phyloP scores from a whole-genome alignment of 2,797 vertebrate genomes.

The Tokudaia muenninki region DNA sequence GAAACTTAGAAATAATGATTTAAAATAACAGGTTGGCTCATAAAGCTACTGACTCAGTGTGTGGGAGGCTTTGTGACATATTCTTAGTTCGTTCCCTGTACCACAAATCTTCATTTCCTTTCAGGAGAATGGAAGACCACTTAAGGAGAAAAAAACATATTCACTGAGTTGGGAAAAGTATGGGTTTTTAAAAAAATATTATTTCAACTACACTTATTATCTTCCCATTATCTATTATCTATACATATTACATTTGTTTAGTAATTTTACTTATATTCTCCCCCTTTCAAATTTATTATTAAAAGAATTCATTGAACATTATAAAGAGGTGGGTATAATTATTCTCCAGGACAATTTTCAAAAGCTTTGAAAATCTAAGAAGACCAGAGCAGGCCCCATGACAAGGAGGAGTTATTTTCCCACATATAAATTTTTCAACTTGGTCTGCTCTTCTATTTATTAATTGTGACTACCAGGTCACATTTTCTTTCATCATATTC shows the following conservation, averaged over 20 bases:
- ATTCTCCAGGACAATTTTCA: background rate
- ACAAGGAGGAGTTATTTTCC: background rate
- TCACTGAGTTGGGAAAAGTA: background rate
- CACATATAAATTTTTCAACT: background rate
- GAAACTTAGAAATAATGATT: conserved; percentile 6
- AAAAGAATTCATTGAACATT: conserved; percentile 1
- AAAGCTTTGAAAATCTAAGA: background rate
- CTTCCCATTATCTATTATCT: conserved; percentile 10
- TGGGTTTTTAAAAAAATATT: background rate
- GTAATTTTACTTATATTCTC: background rate
- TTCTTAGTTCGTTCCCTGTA: background rate
- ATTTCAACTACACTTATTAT: conserved; percentile 9
- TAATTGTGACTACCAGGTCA: background rate
- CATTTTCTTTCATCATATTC: conserved; percentile 17
- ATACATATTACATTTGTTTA: background rate
- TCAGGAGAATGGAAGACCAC: background rate
- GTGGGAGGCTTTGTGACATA: background rate
- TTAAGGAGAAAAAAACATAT: background rate
- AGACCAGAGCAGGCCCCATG: background rate
- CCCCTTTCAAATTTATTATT: background rate
- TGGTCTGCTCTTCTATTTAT: background rate
- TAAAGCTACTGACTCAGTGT: conserved; percentile 10
- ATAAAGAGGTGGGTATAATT: background rate
- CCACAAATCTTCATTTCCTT: background rate
- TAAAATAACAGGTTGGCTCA: background rate